phyloP scores from a whole-genome alignment of 2,797 vertebrate species.

The Muscicapa comitata region DNA sequence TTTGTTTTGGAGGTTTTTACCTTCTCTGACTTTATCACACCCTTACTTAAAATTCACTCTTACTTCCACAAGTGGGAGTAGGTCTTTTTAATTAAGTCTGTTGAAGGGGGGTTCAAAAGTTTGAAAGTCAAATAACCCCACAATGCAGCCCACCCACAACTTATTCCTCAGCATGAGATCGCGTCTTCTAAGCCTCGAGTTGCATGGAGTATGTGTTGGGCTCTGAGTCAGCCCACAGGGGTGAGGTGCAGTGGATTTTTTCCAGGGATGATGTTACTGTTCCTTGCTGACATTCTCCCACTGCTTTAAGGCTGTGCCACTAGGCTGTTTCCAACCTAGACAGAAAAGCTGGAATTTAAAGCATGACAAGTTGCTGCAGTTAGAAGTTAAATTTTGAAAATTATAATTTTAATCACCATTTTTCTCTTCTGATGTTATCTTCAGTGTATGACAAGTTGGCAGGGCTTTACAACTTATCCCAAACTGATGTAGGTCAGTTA shows the following conservation, averaged over 20 bases:
- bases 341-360: background rate
- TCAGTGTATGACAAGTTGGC: background rate
- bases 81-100: background rate
- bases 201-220: background rate
- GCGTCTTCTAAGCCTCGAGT: background rate
- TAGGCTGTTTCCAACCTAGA: background rate
- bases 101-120: background rate
- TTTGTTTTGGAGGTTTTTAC: background rate
- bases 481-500: background rate
- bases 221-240: background rate
- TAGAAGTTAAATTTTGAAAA: background rate
- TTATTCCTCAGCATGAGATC: background rate
- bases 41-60: background rate
- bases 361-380: background rate
- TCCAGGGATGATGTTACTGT: background rate
- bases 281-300: background rate
- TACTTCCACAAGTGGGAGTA: background rate
- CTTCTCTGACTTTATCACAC: background rate
- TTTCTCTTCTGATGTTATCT: background rate
- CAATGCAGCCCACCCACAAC: background rate
- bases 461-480: background rate
- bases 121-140: background rate
- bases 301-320: background rate
- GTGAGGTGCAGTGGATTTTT: background rate
- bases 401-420: background rate